These are phyloP conservation scores for Gila robusta DNA, from an alignment of 2,797 vertebrate genomes.

Conservation along the genomic window DNA sequence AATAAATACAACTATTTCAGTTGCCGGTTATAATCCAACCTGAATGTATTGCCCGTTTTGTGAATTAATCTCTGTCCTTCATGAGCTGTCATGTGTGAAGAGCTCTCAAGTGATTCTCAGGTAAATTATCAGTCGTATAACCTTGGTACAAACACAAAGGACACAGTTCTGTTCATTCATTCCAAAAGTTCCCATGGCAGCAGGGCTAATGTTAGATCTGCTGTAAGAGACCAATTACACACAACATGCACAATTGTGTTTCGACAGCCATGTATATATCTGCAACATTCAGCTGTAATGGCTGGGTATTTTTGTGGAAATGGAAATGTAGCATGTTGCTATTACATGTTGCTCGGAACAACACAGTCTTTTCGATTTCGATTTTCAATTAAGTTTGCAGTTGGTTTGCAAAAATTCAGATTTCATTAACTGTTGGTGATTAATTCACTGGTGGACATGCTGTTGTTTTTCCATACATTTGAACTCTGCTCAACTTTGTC, in stretches of 20 bases:
- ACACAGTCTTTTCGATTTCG: neutral
- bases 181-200: slow-evolving; percentile 54
- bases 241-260: slow-evolving; percentile 31
- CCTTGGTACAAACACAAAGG: slow-evolving; percentile 65
- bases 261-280: neutral
- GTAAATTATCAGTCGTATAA: slow-evolving; percentile 78
- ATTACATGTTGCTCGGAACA: neutral
- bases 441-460: neutral
- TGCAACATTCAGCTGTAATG: slow-evolving; percentile 23
- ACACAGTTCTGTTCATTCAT: slow-evolving; percentile 44
- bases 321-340: neutral
- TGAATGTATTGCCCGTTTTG: slow-evolving; percentile 1
- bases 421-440: neutral
- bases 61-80: slow-evolving; percentile 66
- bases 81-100: slow-evolving; percentile 65
- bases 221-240: slow-evolving; percentile 28
- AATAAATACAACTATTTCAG: neutral
- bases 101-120: slow-evolving; percentile 76
- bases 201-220: slow-evolving; percentile 39
- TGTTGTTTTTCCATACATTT: neutral
- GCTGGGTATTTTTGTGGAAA: neutral
- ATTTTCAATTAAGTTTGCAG: neutral
- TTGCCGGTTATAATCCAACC: slow-evolving; percentile 5
- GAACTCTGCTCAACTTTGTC: neutral
- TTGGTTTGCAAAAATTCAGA: neutral